phyloP scores from a whole-genome alignment of 2,113 vertebrate species.

The Fregata magnificens region DNA sequence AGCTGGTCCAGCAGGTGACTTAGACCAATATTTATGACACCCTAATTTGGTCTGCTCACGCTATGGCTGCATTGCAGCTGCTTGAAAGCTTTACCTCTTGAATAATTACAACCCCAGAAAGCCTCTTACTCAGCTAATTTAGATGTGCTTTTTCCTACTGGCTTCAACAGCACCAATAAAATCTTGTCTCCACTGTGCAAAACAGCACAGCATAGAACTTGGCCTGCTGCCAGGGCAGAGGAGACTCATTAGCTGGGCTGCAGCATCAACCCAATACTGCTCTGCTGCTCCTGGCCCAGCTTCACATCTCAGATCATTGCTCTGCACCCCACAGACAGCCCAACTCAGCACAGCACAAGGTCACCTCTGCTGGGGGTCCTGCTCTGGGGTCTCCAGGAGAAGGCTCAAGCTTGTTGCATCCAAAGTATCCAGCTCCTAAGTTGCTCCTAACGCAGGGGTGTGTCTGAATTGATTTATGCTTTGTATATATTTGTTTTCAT shows the following conservation, averaged over 20 bases:
- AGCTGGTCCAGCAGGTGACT: neutral
- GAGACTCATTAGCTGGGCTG: neutral
- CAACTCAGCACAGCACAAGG: accelerated
- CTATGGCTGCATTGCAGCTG: neutral
- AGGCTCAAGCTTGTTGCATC: neutral
- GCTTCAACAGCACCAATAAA: neutral
- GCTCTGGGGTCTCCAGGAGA: neutral
- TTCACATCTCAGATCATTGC: neutral
- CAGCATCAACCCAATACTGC: neutral
- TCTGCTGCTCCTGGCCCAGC: neutral
- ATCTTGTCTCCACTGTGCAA: neutral
- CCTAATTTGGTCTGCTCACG: neutral
- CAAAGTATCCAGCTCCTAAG: neutral
- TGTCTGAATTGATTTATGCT: neutral
- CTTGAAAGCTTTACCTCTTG: neutral
- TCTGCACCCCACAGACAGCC: neutral
- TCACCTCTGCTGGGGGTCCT: neutral
- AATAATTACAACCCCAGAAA: neutral
- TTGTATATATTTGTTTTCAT: neutral
- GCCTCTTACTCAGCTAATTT: neutral
- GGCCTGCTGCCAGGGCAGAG: neutral
- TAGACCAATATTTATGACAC: neutral
- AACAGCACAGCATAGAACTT: neutral
- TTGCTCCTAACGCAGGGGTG: neutral
- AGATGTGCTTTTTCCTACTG: neutral